Evolutionary conservation across 2,797 vertebrate species (phyloP), one percentile per base, ranked within the genome.

Genomic region (Sciurus vulgaris): DNA sequence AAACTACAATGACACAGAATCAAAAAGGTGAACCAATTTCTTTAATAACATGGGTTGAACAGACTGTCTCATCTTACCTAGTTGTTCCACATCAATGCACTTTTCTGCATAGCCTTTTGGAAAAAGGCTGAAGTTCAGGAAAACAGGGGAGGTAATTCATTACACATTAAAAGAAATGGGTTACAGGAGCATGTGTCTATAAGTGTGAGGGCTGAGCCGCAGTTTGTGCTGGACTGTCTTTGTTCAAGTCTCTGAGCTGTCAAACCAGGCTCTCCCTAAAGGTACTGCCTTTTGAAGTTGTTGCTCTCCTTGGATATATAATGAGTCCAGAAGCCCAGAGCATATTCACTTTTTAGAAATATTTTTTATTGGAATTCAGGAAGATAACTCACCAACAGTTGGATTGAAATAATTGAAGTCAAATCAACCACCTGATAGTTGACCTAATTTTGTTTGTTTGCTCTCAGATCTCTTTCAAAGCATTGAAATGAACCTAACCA

Each of bases 11-110:
- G 98, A 98, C 98, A 98, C 96, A 98, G 98, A 99, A 98, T 98
- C 98, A 98, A 98, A 98, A 98, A 98, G 98, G 98, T 97, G 98
- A 98, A 98, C 97, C 98, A 98, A 98, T 98, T 98, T 98, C 98
- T 98, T 98, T 98, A 98, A 99, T 98, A 98, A 98, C 97, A 97
- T 97, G 98, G 98, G 98, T 96, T 98, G 98, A 98, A 96, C 96
- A 96, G 96, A 97, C 98, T 94, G 97, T 98, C 97, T 97, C 97
- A 95, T 97, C 98, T 98, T 97, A 98, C 98, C 98, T 98, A 95
- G 95, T 93, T 97, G 97, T 98, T 98, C 94, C 96, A 96, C 97
- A 78, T 97, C 94, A 72, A n/a, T 97, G 97, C 97, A 97, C 86
- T 93, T 97, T 92, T 97, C 96, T 92, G 65, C 94, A 95, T 91